Percentiles rank a stretch among this genome's conserved stretches.
phyloP scores from a whole-genome alignment of 2,888 invertebrate species.

The Trypoxylon attenuatum region DNA sequence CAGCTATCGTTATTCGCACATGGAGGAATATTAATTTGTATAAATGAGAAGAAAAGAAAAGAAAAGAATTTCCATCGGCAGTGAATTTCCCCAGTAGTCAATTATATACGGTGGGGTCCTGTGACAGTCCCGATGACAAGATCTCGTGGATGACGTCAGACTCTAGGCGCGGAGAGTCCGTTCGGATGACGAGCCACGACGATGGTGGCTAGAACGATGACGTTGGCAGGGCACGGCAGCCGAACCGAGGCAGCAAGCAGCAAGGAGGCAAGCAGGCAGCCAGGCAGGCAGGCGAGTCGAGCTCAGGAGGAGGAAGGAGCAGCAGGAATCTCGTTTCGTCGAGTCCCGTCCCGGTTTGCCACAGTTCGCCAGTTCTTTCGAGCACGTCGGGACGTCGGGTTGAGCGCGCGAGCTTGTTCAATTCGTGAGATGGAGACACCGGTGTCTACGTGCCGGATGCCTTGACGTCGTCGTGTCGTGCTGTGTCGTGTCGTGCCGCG shows the following conservation, averaged over 20 bases:
- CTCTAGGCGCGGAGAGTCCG: neutral
- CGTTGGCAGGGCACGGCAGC: slow-evolving; percentile 41
- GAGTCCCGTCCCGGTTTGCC: no score
- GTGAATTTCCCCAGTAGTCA: no score
- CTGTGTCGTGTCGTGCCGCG: slow-evolving; percentile 23
- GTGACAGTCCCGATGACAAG: slow-evolving; percentile 33
- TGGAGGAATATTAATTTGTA: no score
- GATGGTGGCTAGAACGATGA: slow-evolving; percentile 47
- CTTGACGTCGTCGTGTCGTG: slow-evolving; percentile 16
- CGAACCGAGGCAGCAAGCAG: neutral
- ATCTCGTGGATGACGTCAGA: slow-evolving; percentile 49
- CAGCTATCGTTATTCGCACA: no score
- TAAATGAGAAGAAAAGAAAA: neutral
- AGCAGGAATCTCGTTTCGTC: slow-evolving; percentile 48
- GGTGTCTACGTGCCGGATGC: no score
- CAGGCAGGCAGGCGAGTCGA: slow-evolving; percentile 12
- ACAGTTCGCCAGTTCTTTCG: slow-evolving; percentile 54
- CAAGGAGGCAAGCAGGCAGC: slow-evolving; percentile 5
- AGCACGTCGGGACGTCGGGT: slow-evolving; percentile 43
- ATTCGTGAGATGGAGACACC: slow-evolving; percentile 14
- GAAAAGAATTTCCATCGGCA: neutral
- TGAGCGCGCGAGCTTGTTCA: slow-evolving; percentile 17
- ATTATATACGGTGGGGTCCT: no score
- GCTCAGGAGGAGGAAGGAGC: slow-evolving; percentile 46
- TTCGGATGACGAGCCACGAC: slow-evolving; percentile 34